Percentiles rank a stretch among this genome's conserved stretches.
phyloP scores from a whole-genome alignment of 2,797 vertebrate genomes.

The Nannoperca obscura region DNA sequence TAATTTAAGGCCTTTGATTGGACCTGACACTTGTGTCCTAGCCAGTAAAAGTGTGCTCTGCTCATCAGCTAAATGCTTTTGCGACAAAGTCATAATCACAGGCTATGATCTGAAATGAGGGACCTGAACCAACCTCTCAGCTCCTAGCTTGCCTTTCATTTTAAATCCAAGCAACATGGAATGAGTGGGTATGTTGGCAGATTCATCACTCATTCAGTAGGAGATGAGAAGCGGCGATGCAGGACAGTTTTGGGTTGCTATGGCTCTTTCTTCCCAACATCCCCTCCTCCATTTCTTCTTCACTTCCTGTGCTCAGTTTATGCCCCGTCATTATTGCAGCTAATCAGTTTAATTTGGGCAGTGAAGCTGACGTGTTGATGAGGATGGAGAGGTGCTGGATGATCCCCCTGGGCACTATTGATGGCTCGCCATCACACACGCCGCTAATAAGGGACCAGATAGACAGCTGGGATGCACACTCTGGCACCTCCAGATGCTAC shows the following conservation, averaged over 20 bases:
- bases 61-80: slow-evolving; percentile 72
- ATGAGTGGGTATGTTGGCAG: not conserved
- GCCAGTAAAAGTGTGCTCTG: slow-evolving; percentile 47
- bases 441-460: slow-evolving; percentile 69
- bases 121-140: slow-evolving; percentile 30
- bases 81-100: slow-evolving; percentile 63
- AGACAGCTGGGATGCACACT: slow-evolving; percentile 73
- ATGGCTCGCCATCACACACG: slow-evolving; percentile 67
- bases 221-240: not conserved
- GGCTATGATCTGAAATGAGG: slow-evolving; percentile 19
- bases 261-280: slow-evolving; percentile 16
- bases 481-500: slow-evolving; percentile 73
- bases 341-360: slow-evolving; percentile 82
- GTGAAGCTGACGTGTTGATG: slow-evolving; percentile 81
- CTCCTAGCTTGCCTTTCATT: slow-evolving; percentile 18
- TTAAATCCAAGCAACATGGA: not conserved
- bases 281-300: slow-evolving; percentile 16
- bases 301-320: slow-evolving; percentile 55
- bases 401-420: slow-evolving; percentile 70
- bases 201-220: not conserved
- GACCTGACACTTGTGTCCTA: slow-evolving; percentile 54
- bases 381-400: slow-evolving; percentile 80
- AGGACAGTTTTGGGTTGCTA: slow-evolving; percentile 10
- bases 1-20: slow-evolving; percentile 64
- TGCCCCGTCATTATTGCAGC: slow-evolving; percentile 74